These are phyloP conservation scores for Drosophila glabriapex DNA, from an alignment of 2,888 invertebrate species.

Conservation along the genomic window DNA sequence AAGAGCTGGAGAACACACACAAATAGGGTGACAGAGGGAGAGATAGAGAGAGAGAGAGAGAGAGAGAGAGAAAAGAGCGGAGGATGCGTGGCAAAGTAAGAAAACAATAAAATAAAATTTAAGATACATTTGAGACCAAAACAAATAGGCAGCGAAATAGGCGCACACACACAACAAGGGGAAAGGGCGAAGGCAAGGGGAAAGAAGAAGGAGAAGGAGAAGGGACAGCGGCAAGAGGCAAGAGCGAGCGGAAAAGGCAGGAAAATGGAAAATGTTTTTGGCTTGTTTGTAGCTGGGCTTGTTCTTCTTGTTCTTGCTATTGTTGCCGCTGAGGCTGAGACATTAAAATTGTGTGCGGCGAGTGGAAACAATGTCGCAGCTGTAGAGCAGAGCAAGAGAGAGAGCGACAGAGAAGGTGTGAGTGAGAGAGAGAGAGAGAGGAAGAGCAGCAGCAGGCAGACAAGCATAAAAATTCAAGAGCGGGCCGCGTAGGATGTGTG, in stretches of 20 bases:
- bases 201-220: not conserved
- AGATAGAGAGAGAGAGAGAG: not conserved
- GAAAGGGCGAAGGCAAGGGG: not conserved
- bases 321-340: slow-evolving; percentile 6
- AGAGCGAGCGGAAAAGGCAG: slow-evolving; percentile 21
- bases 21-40: not conserved
- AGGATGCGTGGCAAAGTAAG: slow-evolving; percentile 39
- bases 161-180: slow-evolving; percentile 26
- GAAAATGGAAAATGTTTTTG: slow-evolving; percentile 67
- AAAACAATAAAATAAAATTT: slow-evolving; percentile 82
- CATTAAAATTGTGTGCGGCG: slow-evolving; percentile 55
- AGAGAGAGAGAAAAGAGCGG: not conserved
- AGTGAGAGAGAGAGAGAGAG: not conserved
- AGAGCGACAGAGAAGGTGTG: not conserved
- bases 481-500: slow-evolving; percentile 22
- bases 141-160: slow-evolving; percentile 77
- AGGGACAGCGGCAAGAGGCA: slow-evolving; percentile 1
- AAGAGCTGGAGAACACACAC: slow-evolving; percentile 10
- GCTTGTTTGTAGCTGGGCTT: slow-evolving; percentile 45
- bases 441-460: slow-evolving; percentile 20
- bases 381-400: slow-evolving; percentile 37
- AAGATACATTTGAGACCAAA: slow-evolving; percentile 81
- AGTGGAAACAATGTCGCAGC: slow-evolving; percentile 70
- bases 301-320: slow-evolving; percentile 15
- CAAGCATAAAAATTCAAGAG: slow-evolving; percentile 1